These are phyloP conservation scores for Micrasema minimum DNA, from an alignment of 1,140 invertebrate species.

Conservation along the genomic window DNA sequence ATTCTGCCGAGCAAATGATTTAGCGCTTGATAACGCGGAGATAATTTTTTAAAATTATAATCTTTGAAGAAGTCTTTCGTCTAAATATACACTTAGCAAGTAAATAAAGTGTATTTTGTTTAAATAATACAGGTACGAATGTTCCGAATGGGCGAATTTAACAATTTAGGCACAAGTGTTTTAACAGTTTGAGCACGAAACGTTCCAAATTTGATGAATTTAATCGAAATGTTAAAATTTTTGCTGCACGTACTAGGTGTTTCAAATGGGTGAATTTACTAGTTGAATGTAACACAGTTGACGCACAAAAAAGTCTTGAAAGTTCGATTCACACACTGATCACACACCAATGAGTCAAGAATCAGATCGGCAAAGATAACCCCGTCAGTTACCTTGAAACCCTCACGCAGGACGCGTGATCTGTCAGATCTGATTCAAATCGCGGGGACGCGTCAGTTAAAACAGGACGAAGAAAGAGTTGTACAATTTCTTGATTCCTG, in stretches of 20 bases:
- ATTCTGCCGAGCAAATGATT: background rate
- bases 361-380: background rate
- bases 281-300: too few species aligned
- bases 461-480: conserved; percentile 87
- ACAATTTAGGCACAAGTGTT: background rate
- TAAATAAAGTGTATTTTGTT: too few species aligned
- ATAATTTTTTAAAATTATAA: conserved; percentile 1
- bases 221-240: too few species aligned
- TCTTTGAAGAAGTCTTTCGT: conserved; percentile 4
- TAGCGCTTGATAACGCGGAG: background rate
- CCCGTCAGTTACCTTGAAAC: background rate
- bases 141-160: too few species aligned
- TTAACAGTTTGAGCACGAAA: too few species aligned
- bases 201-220: too few species aligned
- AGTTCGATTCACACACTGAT: background rate
- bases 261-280: too few species aligned
- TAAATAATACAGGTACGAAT: too few species aligned
- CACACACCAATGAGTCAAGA: background rate
- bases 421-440: background rate
- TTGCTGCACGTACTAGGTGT: too few species aligned
- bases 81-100: background rate
- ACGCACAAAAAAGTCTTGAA: background rate
- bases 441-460: conserved; percentile 66
- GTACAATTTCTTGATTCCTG: conserved; percentile 84
- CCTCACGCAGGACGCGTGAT: background rate